phyloP scores from a whole-genome alignment of 1,140 invertebrate genomes.

The Drosophila azteca region DNA sequence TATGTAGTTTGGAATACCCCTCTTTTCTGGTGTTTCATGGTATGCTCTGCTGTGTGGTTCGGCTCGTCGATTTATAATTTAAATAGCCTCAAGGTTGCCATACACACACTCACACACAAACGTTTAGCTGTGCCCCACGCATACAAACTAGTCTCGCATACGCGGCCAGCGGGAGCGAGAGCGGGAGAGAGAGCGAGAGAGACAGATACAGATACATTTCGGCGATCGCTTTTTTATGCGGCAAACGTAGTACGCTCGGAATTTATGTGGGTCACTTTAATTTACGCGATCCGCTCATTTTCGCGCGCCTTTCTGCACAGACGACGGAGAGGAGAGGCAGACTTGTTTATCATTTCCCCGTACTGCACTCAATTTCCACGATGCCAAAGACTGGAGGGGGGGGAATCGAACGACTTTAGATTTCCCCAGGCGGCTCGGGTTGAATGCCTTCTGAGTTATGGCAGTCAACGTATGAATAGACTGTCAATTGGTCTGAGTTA shows the following conservation, averaged over 20 bases:
- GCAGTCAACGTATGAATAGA: slow-evolving; percentile 58
- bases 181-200: slow-evolving; percentile 29
- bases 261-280: slow-evolving; percentile 82
- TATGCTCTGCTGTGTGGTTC: slow-evolving; percentile 10
- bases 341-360: slow-evolving; percentile 64
- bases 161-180: slow-evolving; percentile 14
- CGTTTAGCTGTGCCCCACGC: slow-evolving; percentile 58
- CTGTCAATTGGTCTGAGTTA: slow-evolving; percentile 63
- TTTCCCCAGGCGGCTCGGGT: slow-evolving; percentile 42
- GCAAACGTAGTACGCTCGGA: slow-evolving; percentile 67
- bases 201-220: slow-evolving; percentile 56
- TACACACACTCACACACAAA: slow-evolving; percentile 29
- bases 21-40: slow-evolving; percentile 27
- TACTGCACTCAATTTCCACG: slow-evolving; percentile 43
- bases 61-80: slow-evolving; percentile 78
- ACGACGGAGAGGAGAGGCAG: slow-evolving; percentile 1
- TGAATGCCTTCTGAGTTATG: slow-evolving; percentile 68
- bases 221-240: slow-evolving; percentile 62
- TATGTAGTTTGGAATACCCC: slow-evolving; percentile 67
- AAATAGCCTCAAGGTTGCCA: slow-evolving; percentile 82
- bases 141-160: slow-evolving; percentile 68
- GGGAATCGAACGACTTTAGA: slow-evolving; percentile 23
- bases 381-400: slow-evolving; percentile 18
- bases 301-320: slow-evolving; percentile 47
- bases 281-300: slow-evolving; percentile 61